phyloP scores from a whole-genome alignment of 2,113 vertebrate genomes.

The Caretta caretta region DNA sequence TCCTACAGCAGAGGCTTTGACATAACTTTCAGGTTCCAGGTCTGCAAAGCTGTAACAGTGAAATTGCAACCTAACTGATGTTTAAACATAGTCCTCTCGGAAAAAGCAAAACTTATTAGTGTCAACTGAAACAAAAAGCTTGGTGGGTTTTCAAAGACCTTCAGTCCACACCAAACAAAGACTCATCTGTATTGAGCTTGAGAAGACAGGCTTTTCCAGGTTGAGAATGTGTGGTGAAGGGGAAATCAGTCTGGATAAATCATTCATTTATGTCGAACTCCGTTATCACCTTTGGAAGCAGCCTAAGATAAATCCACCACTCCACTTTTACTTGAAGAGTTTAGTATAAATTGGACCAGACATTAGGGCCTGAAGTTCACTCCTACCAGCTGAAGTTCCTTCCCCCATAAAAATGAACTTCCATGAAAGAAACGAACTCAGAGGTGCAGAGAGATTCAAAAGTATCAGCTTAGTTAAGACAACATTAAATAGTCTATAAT shows the following conservation, averaged over 20 bases:
- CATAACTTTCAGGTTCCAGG: background rate
- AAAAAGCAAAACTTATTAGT: background rate
- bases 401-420: background rate
- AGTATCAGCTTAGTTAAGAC: background rate
- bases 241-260: background rate
- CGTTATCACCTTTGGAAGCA: background rate
- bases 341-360: fast-evolving
- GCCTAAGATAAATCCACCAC: background rate
- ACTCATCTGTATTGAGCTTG: background rate
- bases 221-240: background rate
- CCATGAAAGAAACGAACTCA: background rate
- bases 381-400: background rate
- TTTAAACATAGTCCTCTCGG: background rate
- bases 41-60: background rate
- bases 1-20: background rate
- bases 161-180: background rate
- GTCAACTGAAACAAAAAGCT: background rate
- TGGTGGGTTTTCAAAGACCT: background rate
- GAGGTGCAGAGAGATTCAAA: background rate
- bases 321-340: fast-evolving
- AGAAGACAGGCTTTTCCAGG: background rate
- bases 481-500: fast-evolving
- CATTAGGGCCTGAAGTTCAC: background rate
- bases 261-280: background rate
- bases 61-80: background rate